A percentile compares a stretch with the other conserved stretches of the same genome.
phyloP scores from a whole-genome alignment of 2,888 invertebrate species.

The Lacanobia wlatinum region DNA sequence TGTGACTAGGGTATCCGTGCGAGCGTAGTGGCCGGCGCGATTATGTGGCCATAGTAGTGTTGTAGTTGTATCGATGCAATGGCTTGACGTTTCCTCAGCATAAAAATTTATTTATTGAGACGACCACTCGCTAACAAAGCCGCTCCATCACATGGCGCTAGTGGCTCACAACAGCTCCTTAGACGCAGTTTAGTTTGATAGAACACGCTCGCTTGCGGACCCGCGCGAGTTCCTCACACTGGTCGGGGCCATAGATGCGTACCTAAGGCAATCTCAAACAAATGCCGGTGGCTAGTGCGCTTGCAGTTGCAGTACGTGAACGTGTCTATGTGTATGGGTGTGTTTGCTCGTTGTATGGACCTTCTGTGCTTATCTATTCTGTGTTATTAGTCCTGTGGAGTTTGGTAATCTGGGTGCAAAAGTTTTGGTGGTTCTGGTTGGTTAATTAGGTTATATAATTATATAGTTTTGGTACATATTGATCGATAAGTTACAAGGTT shows the following conservation, averaged over 20 bases:
- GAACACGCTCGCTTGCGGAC: no score
- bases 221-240: no score
- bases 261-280: background rate
- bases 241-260: background rate
- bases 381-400: background rate
- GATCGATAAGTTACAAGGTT: slow-evolving; percentile 1
- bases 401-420: slow-evolving; percentile 14
- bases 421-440: slow-evolving; percentile 19
- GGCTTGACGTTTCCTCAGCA: no score
- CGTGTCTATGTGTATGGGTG: background rate
- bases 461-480: slow-evolving; percentile 15
- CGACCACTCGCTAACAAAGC: no score
- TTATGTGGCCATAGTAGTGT: no score
- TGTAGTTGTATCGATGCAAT: no score
- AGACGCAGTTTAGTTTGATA: no score
- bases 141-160: no score
- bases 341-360: background rate
- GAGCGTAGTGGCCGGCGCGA: no score
- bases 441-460: slow-evolving; percentile 22
- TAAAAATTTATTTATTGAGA: no score
- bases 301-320: background rate
- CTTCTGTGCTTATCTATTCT: background rate
- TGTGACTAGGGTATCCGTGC: no score
- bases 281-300: background rate
- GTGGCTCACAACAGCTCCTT: no score